These are phyloP conservation scores for Brachionus rubens DNA, from an alignment of 1,140 invertebrate genomes.

Conservation along the genomic window DNA sequence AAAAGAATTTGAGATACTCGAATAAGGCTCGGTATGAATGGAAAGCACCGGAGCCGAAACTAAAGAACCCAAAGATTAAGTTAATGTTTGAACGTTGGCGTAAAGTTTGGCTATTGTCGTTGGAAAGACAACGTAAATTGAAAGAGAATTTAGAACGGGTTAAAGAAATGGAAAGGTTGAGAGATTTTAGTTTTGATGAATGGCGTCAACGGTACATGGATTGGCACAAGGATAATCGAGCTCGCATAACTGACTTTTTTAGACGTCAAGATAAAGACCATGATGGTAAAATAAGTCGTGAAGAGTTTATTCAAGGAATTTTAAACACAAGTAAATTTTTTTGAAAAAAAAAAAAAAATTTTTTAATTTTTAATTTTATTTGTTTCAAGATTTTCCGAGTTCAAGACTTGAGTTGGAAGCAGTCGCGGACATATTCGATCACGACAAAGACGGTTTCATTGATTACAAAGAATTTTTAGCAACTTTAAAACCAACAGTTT, in stretches of 20 bases:
- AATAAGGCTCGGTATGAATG: conserved; percentile 13
- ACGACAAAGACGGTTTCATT: conserved; percentile 85
- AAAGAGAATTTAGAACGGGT: conserved; percentile 1
- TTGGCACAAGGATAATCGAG: conserved; percentile 99
- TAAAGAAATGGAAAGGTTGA: conserved; percentile 55
- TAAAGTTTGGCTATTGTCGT: conserved; percentile 89
- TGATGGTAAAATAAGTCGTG: conserved; percentile 87
- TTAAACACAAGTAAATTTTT: conserved; percentile 3
- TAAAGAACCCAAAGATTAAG: conserved; percentile 81
- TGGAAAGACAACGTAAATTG: conserved; percentile 82
- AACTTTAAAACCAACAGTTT: conserved; percentile 61
- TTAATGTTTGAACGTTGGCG: conserved; percentile 93
- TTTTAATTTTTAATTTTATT: conserved; percentile 60
- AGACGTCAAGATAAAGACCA: conserved; percentile 96
- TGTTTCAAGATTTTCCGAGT: conserved; percentile 80
- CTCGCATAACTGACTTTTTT: conserved; percentile 93
- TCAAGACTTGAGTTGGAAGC: conserved; percentile 94
- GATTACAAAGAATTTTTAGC: conserved; percentile 99
- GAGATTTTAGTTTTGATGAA: conserved; percentile 98
- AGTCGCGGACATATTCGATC: conserved; percentile 95
- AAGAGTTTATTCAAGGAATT: conserved; percentile 91
- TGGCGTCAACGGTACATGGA: conserved; percentile 92
- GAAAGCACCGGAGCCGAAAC: conserved; percentile 71
- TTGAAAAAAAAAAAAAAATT: conserved; percentile 48
- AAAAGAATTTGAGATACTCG: neutral